Base-by-base conservation (phyloP, 2,113 vertebrate genomes). In the Cynoglossus semilaevis region DNA sequence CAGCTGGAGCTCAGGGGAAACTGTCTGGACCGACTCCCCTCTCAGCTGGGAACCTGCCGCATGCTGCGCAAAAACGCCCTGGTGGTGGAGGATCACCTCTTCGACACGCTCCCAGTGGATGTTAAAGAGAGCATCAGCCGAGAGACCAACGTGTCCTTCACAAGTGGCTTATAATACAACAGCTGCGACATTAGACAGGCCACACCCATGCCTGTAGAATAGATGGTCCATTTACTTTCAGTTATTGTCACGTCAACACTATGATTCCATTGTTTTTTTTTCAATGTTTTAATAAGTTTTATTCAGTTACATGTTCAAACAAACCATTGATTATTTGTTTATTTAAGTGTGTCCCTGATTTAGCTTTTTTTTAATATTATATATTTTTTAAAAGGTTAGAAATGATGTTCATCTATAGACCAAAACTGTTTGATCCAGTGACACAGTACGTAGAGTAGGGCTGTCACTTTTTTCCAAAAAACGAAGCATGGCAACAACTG, bases 1-100 rank as follows among this genome's bases (percentile, higher is more conserved):
- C 94, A 97, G 38, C 88, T 99, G 74, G 96, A 99, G 88, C 87
- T 99, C 58, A 95, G 91, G 71, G 96, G 96, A 54, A 99, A 99
- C 87, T 95, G 94, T 85, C 82, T 99, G 63, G 95, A 95, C 81
- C 91, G 91, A 62, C 92, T 99, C 76, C 95, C 96, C 10, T 74
- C 84, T 37, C 92, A 92, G 14, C 88, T 99, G 47, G 90, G 91
- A 47, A 92, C 91, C 69, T 99, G 96, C 85, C 92, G 91, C 34
- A 83, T 93, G 89, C 93, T 99, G 84, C 94, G 91, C 81, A 96
- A 90, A 87, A 93, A 83, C 0, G 89, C 91, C 67, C 91, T 99
- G 8, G 47, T 93, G 7, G 94, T 98, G 62, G 96, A 99, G 88
- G 96, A 98, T 85, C 95, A 97, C 70, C 95, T 99, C 76, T 97